Conservation (phyloP, 2,888 invertebrate species). For the Scrobipalpa atriplicella region DNA sequence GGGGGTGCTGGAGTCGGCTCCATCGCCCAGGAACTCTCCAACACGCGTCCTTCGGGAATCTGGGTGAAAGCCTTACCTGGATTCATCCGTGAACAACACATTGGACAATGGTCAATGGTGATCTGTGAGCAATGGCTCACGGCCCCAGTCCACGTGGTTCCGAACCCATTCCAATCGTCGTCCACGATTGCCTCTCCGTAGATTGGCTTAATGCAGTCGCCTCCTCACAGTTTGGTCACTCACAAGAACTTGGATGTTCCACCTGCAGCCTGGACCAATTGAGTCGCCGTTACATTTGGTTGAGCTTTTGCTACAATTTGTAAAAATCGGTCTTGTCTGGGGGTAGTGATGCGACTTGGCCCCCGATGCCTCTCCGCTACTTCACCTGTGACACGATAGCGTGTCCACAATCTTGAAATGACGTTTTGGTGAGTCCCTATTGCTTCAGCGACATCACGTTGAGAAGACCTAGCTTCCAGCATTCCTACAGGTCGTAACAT, state of each 20-base stretch:
- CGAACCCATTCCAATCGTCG: conserved; percentile 21
- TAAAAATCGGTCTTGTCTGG: conserved; percentile 4
- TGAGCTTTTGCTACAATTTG: background rate
- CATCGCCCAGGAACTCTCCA: conserved; percentile 29
- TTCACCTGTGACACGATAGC: conserved; percentile 22
- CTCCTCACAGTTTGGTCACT: conserved; percentile 25
- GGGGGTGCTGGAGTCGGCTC: conserved; percentile 23
- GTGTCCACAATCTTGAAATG: conserved; percentile 28
- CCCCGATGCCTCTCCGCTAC: conserved; percentile 10
- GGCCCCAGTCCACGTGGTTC: conserved; percentile 25
- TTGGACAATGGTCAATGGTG: conserved; percentile 28
- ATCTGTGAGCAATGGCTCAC: no score
- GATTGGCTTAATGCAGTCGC: conserved; percentile 13
- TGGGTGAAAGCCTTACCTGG: conserved; percentile 31
- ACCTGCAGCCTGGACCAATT: no score
- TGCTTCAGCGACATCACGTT: conserved; percentile 24
- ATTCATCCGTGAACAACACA: conserved; percentile 31
- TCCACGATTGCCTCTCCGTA: conserved; percentile 26
- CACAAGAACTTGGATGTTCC: conserved; percentile 23
- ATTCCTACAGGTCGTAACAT: conserved; percentile 29
- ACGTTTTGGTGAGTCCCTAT: conserved; percentile 26
- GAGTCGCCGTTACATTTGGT: conserved; percentile 15
- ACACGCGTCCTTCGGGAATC: conserved; percentile 29
- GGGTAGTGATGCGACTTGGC: background rate
- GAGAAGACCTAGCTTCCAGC: conserved; percentile 26